Percentiles rank a stretch among this genome's conserved stretches.
Evolutionary conservation across 35 echinoderm and acorn worm genomes (phyloP).

Genomic region (Apostichopus japonicus): DNA sequence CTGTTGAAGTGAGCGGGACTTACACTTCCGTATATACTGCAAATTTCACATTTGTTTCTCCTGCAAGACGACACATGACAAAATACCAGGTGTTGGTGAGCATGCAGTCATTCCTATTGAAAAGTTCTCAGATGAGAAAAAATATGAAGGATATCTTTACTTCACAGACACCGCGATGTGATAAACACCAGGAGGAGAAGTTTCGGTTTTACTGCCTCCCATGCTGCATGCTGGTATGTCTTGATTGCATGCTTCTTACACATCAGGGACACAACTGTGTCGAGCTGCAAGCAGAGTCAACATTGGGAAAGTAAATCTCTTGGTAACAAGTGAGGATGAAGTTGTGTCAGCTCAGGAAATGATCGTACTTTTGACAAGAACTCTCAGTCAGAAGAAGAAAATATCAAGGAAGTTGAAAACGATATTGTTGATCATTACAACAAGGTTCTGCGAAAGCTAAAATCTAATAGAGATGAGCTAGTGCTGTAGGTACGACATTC

Average conservation of each 20-base stretch:
- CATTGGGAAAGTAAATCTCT: background rate
- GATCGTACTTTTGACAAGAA: background rate
- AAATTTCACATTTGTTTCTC: no score
- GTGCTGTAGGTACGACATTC: background rate
- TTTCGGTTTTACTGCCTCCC: background rate
- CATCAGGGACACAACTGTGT: constrained; percentile 10
- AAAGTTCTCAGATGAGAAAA: no score
- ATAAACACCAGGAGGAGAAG: no score
- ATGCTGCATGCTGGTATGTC: background rate
- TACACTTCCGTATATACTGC: no score
- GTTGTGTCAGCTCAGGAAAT: background rate
- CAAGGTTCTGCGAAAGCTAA: background rate
- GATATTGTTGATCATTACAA: background rate
- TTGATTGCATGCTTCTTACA: background rate
- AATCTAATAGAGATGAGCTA: background rate
- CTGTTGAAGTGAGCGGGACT: no score
- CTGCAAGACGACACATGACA: background rate
- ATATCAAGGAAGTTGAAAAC: background rate
- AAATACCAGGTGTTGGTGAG: no score
- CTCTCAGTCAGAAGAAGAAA: background rate
- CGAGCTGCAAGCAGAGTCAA: background rate
- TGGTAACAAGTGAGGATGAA: background rate
- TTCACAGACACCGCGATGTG: no score
- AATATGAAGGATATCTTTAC: no score
- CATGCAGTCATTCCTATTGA: no score